Percentiles rank a stretch among this genome's conserved stretches.
These are phyloP conservation scores for Pseudochirops cupreus DNA, from an alignment of 2,797 vertebrate genomes.

Conservation along the genomic window DNA sequence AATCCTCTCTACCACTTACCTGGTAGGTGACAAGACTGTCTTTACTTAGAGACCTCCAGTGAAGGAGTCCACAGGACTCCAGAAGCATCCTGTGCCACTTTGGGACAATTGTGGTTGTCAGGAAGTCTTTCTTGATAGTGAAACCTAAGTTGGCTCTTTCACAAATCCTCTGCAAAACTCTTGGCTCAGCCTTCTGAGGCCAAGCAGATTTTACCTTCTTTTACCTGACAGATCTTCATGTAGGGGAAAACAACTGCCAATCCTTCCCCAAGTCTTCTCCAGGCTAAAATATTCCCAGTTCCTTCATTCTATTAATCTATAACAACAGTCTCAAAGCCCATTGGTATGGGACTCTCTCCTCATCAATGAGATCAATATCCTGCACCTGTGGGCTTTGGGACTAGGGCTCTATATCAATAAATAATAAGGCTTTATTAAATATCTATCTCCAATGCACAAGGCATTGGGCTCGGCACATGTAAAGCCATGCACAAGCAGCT, in stretches of 20 bases:
- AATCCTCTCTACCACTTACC: neutral
- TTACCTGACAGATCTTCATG: neutral
- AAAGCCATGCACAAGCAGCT: too few relatives aligned
- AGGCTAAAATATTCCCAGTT: neutral
- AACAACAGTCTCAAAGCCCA: neutral
- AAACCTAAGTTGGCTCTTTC: neutral
- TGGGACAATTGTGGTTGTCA: neutral
- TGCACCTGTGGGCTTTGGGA: neutral
- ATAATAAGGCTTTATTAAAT: neutral
- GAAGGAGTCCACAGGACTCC: neutral
- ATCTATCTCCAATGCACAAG: neutral
- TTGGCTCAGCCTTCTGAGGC: neutral
- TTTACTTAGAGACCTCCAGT: neutral
- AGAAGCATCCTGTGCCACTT: too few relatives aligned
- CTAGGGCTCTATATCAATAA: neutral
- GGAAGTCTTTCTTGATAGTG: neutral
- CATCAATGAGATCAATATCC: neutral
- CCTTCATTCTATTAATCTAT: neutral
- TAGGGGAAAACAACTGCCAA: neutral
- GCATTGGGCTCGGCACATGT: neutral
- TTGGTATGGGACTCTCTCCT: neutral
- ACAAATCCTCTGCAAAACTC: neutral
- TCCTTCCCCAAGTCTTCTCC: neutral
- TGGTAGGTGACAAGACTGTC: neutral
- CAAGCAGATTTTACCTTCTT: neutral